Conservation (phyloP, 2,888 invertebrate species). For the Apomyelois bistriatella region DNA sequence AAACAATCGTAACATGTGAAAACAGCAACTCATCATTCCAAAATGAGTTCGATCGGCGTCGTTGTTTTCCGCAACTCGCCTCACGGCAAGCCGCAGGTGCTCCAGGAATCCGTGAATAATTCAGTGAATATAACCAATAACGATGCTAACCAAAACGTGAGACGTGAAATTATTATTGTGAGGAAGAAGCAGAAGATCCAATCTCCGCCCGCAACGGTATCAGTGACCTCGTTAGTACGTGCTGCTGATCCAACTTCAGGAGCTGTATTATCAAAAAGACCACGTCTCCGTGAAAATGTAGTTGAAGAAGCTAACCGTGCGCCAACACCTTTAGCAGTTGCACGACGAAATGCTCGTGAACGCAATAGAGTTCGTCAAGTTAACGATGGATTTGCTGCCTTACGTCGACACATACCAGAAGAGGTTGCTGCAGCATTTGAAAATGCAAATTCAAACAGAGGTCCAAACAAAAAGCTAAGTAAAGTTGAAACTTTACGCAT, state of each 20-base stretch:
- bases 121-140: constrained; percentile 76
- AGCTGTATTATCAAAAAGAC: constrained; percentile 52
- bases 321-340: constrained; percentile 90
- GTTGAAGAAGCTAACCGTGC: constrained; percentile 69
- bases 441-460: constrained; percentile 82
- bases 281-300: constrained; percentile 62
- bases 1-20: constrained; percentile 66
- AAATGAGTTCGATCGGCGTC: constrained; percentile 80
- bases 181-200: constrained; percentile 72
- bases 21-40: constrained; percentile 51
- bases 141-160: constrained; percentile 50
- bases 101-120: constrained; percentile 83
- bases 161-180: constrained; percentile 77
- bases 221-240: constrained; percentile 69
- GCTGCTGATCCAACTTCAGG: constrained; percentile 51
- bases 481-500: constrained; percentile 94
- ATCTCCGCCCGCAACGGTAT: constrained; percentile 55
- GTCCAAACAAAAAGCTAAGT: constrained; percentile 87
- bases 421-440: constrained; percentile 87
- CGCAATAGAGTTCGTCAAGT: constrained; percentile 95
- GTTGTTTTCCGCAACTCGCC: constrained; percentile 81
- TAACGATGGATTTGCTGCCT: constrained; percentile 93
- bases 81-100: constrained; percentile 81
- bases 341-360: constrained; percentile 94
- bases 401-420: constrained; percentile 92